Evolutionary conservation across 2,797 vertebrate genomes (phyloP), one percentile per base, ranked within the genome.

Genomic region (Melanogrammus aeglefinus): DNA sequence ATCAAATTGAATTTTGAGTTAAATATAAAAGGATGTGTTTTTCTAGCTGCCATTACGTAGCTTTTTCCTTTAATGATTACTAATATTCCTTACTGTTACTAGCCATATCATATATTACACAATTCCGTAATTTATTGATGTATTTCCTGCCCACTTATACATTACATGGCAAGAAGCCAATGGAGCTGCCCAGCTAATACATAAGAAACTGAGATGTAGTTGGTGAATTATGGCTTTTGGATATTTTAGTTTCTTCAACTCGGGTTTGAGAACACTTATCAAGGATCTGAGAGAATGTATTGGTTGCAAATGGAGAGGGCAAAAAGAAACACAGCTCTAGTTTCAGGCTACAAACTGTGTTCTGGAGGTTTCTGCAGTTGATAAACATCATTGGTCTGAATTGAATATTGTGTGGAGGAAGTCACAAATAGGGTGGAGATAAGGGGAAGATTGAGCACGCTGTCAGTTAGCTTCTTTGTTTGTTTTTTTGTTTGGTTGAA

Each of bases 361-460:
- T 91, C 90, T 82, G 85, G 88, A 89, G 90, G 89, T 90, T 70
- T 31, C 88, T 92, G 86, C 81, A 4, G 90, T 88, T 90, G 95
- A 96, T 94, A 95, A 93, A 91, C 92, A 96, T 96, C 95, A 93
- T 89, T 86, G 91, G 93, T 88, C 93, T 92, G 91, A 92, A 92
- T 92, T 89, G 93, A 94, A 93, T 95, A 95, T 94, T 94, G 93
- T 94, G 92, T 92, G 83, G 91, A 94, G 95, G 92, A 90, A 92
- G 89, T 94, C 91, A 91, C 81, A 93, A 92, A 94, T 88, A 86
- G n/a, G 66, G 66, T 9, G 27, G n/a, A 95, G 96, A 96, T 95
- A 95, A 94, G 92, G 87, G 80, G 84, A 93, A 94, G 95, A 96
- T 95, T 93, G 94, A 96, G 94, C 78, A 82, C 85, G 74, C 77